A percentile compares a stretch with the other conserved stretches of the same genome.
phyloP scores from a whole-genome alignment of 2,797 vertebrate genomes.

The Cryptoblepharus egeriae region DNA sequence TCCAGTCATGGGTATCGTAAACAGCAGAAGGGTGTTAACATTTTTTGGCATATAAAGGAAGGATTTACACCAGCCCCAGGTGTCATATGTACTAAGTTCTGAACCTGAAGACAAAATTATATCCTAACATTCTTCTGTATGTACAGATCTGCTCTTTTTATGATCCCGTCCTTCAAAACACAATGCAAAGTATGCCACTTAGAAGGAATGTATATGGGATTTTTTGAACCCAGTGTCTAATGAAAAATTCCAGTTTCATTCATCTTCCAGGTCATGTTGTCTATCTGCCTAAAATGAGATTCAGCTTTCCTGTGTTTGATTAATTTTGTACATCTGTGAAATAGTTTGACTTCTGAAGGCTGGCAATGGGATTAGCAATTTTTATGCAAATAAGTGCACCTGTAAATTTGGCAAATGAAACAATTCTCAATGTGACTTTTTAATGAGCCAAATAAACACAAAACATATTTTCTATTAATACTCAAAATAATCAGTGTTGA shows the following conservation, averaged over 20 bases:
- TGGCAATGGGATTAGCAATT: not conserved
- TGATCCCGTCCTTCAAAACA: not conserved
- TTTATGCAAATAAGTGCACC: slow-evolving; percentile 1
- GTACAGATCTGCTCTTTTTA: not conserved
- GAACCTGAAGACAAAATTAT: not conserved
- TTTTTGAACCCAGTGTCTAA: not conserved
- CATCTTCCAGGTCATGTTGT: not conserved
- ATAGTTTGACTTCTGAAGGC: not conserved
- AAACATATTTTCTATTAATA: not conserved
- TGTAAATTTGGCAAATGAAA: slow-evolving; percentile 19
- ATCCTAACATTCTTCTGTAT: not conserved
- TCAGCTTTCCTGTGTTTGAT: not conserved
- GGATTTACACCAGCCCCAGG: too few relatives aligned
- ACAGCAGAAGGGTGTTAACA: too few relatives aligned
- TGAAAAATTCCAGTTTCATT: not conserved
- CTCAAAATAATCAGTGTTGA: not conserved
- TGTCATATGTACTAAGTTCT: not conserved
- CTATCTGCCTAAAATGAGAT: not conserved
- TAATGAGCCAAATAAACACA: slow-evolving; percentile 14
- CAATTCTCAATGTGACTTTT: not conserved
- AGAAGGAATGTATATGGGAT: not conserved
- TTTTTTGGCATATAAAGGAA: too few relatives aligned
- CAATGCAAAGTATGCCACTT: not conserved
- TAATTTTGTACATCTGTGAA: slow-evolving; percentile 2
- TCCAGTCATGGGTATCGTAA: too few relatives aligned